phyloP scores from a whole-genome alignment of 2,113 vertebrate genomes.

The Crotalus horridus region DNA sequence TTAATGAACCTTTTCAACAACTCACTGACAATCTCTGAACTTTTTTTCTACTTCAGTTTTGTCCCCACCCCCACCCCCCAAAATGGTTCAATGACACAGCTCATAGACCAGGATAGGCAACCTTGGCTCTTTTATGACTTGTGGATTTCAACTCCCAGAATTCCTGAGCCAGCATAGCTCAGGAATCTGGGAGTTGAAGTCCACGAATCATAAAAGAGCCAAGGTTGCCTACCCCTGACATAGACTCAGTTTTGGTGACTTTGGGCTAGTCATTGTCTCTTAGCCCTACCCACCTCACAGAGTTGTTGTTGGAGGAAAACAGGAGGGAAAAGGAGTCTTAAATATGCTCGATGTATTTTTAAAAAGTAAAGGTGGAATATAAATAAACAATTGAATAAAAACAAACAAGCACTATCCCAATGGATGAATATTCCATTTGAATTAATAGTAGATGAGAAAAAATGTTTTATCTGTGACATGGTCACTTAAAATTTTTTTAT shows the following conservation, averaged over 20 bases:
- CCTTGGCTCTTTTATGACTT: too few species aligned
- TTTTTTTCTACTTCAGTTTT: background rate
- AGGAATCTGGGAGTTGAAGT: too few species aligned
- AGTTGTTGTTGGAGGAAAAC: background rate
- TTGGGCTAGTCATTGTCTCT: background rate
- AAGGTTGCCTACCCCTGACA: background rate
- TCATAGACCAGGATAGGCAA: background rate
- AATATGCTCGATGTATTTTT: background rate
- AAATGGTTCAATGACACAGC: background rate
- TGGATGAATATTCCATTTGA: background rate
- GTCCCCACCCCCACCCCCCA: too few species aligned
- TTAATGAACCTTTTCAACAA: background rate
- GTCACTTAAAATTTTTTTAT: background rate
- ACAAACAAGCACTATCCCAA: background rate
- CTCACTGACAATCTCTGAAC: background rate
- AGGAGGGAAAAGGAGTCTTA: background rate
- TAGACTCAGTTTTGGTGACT: background rate
- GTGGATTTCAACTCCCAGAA: too few species aligned
- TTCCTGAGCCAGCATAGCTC: too few species aligned
- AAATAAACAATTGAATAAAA: background rate
- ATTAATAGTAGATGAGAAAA: background rate
- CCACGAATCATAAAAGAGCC: too few species aligned
- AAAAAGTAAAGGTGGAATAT: too few species aligned
- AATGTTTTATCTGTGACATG: background rate
- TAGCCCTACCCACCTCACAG: background rate